These are phyloP conservation scores for Antheraea mylitta DNA, from an alignment of 1,140 invertebrate genomes.

Conservation along the genomic window DNA sequence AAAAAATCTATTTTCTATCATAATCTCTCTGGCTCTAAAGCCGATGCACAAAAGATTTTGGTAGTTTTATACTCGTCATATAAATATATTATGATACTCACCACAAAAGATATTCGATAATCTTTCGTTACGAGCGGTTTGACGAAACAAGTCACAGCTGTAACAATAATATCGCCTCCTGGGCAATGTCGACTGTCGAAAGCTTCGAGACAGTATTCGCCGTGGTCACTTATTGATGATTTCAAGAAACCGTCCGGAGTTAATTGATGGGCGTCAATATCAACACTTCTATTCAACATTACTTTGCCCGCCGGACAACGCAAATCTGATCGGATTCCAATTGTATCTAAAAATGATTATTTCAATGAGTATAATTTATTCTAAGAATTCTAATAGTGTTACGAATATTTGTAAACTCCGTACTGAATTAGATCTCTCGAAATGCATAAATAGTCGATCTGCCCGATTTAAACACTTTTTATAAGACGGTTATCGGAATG, in stretches of 20 bases:
- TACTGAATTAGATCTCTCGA: neutral
- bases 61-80: neutral
- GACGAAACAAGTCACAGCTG: constrained; percentile 52
- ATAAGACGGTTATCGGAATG: neutral
- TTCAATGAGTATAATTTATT: neutral
- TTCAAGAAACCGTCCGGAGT: constrained; percentile 37
- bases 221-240: constrained; percentile 26
- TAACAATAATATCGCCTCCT: constrained; percentile 39
- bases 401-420: neutral
- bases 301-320: constrained; percentile 42
- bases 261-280: constrained; percentile 41
- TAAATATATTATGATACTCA: constrained; percentile 36
- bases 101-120: constrained; percentile 58
- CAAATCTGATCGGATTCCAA: constrained; percentile 47
- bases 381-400: neutral
- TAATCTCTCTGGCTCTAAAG: neutral
- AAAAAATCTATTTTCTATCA: too few species aligned
- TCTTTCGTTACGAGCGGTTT: constrained; percentile 36
- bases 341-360: constrained; percentile 43
- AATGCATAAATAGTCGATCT: neutral
- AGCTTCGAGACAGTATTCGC: constrained; percentile 56
- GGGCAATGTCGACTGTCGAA: constrained; percentile 56
- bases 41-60: neutral
- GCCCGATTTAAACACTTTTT: neutral
- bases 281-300: constrained; percentile 42